phyloP scores from a whole-genome alignment of 2,888 invertebrate species.

The Agrilus cyanescens region DNA sequence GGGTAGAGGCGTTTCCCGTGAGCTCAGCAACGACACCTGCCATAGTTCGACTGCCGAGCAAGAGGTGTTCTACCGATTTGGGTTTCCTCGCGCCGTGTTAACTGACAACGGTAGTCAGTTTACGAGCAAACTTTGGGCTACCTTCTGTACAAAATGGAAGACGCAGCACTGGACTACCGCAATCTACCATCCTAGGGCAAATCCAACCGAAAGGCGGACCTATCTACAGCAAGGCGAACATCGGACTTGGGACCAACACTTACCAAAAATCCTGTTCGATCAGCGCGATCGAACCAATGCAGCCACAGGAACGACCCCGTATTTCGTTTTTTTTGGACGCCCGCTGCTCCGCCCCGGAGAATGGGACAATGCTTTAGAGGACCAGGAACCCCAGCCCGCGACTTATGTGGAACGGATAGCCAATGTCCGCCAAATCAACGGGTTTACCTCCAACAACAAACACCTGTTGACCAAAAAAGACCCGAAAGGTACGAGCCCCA shows the following conservation, averaged over 20 bases:
- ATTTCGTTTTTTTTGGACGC: too few species aligned
- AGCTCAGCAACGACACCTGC: neutral
- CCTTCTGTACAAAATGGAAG: neutral
- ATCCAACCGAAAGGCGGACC: neutral
- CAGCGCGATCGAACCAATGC: neutral
- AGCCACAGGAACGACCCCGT: neutral
- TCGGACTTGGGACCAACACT: neutral
- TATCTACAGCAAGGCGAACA: neutral
- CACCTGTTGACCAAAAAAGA: too few species aligned
- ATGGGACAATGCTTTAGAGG: neutral
- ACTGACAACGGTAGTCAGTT: too few species aligned
- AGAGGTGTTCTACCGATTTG: slow-evolving; percentile 10
- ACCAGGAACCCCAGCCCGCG: too few species aligned
- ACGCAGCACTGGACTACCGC: neutral
- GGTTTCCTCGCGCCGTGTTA: neutral
- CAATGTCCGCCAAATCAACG: too few species aligned
- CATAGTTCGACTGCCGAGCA: slow-evolving; percentile 4
- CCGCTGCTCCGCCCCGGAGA: neutral
- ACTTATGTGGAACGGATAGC: too few species aligned
- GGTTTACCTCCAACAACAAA: too few species aligned
- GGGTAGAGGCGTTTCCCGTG: slow-evolving; percentile 17
- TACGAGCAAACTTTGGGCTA: too few species aligned
- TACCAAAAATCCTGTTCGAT: neutral
- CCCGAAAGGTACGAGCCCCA: neutral
- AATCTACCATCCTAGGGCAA: neutral